Evolutionary conservation across 2,797 vertebrate genomes (phyloP).

Genomic region (Lophotriccus pileatus): DNA sequence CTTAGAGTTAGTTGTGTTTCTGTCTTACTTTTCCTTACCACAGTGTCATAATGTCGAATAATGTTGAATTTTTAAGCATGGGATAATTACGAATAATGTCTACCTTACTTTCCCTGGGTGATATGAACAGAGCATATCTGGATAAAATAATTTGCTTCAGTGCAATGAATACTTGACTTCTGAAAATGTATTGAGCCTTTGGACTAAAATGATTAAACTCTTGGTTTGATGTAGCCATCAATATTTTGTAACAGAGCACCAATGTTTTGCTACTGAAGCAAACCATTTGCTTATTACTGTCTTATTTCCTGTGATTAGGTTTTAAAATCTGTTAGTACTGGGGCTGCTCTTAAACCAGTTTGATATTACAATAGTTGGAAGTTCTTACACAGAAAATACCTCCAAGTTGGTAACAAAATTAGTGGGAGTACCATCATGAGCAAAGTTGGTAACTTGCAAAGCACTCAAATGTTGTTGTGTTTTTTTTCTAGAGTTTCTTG

Average conservation of each 20-base stretch:
- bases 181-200: not conserved
- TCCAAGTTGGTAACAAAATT: not conserved
- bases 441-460: not conserved
- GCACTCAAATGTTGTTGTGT: not conserved
- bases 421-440: not conserved
- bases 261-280: not conserved
- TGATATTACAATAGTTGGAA: not conserved
- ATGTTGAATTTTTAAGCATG: not conserved
- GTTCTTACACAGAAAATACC: not conserved
- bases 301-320: not conserved
- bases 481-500: slow-evolving; percentile 55
- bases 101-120: not conserved
- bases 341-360: not conserved
- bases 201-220: not conserved
- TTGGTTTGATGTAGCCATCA: not conserved
- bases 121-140: not conserved
- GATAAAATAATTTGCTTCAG: not conserved
- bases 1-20: not conserved
- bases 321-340: not conserved
- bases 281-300: not conserved
- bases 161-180: not conserved
- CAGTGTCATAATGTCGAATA: not conserved
- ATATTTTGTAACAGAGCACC: not conserved
- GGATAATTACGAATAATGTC: not conserved
- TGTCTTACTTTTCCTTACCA: not conserved